Evolutionary conservation across 2,888 invertebrate species (phyloP).

Genomic region (Andrena camellia): DNA sequence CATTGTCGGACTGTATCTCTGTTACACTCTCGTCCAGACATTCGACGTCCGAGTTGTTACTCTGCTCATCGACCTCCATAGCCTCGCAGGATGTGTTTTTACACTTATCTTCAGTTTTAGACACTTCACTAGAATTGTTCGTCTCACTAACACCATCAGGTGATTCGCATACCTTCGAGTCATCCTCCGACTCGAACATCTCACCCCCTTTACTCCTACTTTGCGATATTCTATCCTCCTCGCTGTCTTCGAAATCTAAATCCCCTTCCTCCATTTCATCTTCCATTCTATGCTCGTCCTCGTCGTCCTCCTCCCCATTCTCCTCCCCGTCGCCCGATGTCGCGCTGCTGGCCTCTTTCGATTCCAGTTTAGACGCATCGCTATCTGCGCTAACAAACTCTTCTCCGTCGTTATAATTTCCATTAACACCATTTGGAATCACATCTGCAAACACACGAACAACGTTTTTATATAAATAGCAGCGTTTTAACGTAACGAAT

Average conservation of each 20-base stretch:
- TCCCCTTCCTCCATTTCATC: constrained; percentile 61
- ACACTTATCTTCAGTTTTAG: constrained; percentile 76
- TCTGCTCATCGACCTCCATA: constrained; percentile 81
- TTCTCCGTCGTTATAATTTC: constrained; percentile 81
- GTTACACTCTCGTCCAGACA: constrained; percentile 80
- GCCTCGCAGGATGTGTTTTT: constrained; percentile 71
- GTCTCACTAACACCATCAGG: constrained; percentile 86
- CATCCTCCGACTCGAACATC: constrained; percentile 57
- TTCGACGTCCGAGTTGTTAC: constrained; percentile 83
- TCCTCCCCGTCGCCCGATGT: constrained; percentile 70
- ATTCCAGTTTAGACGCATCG: constrained; percentile 63
- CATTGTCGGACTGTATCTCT: constrained; percentile 81
- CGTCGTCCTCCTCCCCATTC: constrained; percentile 70
- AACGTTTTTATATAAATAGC: constrained; percentile 14
- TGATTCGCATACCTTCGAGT: constrained; percentile 69
- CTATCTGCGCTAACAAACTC: constrained; percentile 68
- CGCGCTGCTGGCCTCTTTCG: constrained; percentile 62
- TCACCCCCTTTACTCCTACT: constrained; percentile 64
- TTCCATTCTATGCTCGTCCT: constrained; percentile 67
- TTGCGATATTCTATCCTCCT: constrained; percentile 69
- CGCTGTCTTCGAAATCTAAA: constrained; percentile 65
- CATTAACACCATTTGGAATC: constrained; percentile 85
- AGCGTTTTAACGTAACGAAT: neutral
- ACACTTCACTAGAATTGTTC: constrained; percentile 84
- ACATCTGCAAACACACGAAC: constrained; percentile 79